phyloP scores from a whole-genome alignment of 2,113 vertebrate species.

The Xyrauchen texanus region DNA sequence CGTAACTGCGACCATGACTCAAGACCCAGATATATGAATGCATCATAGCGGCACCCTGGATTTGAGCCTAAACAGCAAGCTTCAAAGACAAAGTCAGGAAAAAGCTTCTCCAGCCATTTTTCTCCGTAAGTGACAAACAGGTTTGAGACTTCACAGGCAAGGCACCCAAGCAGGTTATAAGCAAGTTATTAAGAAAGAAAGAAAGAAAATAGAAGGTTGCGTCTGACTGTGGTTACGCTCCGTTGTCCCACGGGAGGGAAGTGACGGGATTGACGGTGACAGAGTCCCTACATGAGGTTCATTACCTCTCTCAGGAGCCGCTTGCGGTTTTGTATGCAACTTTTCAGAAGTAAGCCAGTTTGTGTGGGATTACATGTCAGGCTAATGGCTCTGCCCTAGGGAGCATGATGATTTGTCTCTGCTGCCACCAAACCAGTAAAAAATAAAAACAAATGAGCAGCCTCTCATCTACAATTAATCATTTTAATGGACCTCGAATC shows the following conservation, averaged over 20 bases:
- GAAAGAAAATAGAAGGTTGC: not conserved
- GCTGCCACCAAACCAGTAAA: constrained; percentile 49
- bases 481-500: constrained; percentile 59
- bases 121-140: not conserved
- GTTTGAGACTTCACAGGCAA: constrained; percentile 17
- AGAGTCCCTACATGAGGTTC: constrained; percentile 46
- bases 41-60: not conserved
- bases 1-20: too few species aligned
- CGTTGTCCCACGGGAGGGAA: not conserved
- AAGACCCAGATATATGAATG: too few species aligned
- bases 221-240: constrained; percentile 17
- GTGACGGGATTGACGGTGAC: constrained; percentile 46
- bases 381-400: constrained; percentile 51
- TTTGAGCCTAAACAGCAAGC: not conserved
- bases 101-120: not conserved
- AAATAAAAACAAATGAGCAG: constrained; percentile 56
- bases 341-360: constrained; percentile 44
- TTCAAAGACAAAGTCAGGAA: not conserved
- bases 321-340: constrained; percentile 44
- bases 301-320: constrained; percentile 38
- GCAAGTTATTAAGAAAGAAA: too few species aligned
- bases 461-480: constrained; percentile 61
- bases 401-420: constrained; percentile 53
- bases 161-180: constrained; percentile 23
- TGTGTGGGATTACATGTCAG: constrained; percentile 58